Evolutionary conservation across 2,888 invertebrate genomes (phyloP).

Genomic region (Amorpha juglandis): DNA sequence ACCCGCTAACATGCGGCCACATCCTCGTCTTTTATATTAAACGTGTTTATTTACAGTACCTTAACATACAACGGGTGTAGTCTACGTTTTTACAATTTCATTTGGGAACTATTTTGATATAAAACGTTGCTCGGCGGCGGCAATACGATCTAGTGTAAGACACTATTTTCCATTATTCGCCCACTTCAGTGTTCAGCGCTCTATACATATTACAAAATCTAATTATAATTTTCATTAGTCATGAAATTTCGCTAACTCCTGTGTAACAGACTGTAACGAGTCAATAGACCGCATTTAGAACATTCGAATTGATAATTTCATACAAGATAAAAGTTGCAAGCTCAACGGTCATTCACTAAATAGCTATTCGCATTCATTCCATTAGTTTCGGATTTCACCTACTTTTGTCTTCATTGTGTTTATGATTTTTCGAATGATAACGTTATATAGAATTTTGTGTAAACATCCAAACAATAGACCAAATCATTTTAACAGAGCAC

Average conservation of each 20-base stretch:
- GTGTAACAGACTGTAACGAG: conserved; percentile 5
- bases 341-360: neutral
- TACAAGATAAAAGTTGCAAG: neutral
- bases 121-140: conserved; percentile 1
- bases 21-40: conserved; percentile 17
- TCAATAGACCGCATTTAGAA: neutral
- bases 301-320: conserved; percentile 10
- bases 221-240: conserved; percentile 29
- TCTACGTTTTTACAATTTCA: conserved; percentile 19
- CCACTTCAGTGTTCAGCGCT: conserved; percentile 12
- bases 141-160: neutral
- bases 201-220: conserved; percentile 16
- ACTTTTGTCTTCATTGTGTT: neutral
- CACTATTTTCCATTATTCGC: too few relatives aligned
- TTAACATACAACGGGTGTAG: conserved; percentile 14
- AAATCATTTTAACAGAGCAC: neutral
- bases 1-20: conserved; percentile 2
- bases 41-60: conserved; percentile 23
- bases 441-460: neutral
- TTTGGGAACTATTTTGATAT: conserved; percentile 14
- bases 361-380: neutral
- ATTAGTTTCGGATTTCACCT: neutral
- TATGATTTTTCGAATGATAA: neutral
- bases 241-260: conserved; percentile 27
- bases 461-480: neutral